Evolutionary conservation across 2,888 invertebrate species (phyloP).

Genomic region (Clistopyga incitator): DNA sequence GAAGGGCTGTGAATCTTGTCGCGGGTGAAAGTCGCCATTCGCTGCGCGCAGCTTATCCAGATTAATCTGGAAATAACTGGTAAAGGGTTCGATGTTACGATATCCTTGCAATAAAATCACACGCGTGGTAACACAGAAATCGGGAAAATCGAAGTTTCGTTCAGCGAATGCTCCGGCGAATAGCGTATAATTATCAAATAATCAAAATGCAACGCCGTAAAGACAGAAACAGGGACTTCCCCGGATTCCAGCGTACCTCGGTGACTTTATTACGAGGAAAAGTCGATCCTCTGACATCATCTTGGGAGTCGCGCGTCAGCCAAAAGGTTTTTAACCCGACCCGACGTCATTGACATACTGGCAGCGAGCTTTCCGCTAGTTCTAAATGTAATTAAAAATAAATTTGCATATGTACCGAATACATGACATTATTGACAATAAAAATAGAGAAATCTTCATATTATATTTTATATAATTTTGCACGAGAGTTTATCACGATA

Average conservation of each 20-base stretch:
- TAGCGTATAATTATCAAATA: not conserved
- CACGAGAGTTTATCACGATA: too few relatives aligned
- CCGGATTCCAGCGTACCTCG: not conserved
- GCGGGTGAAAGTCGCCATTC: conserved; percentile 72
- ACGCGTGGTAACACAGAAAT: conserved; percentile 10
- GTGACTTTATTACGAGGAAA: conserved; percentile 15
- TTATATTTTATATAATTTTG: not conserved
- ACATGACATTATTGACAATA: not conserved
- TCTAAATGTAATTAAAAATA: not conserved
- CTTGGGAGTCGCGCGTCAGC: not conserved
- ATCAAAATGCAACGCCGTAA: not conserved
- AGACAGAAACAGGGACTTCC: not conserved
- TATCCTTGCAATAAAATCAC: too few relatives aligned
- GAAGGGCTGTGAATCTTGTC: conserved; percentile 63
- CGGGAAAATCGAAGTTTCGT: conserved; percentile 2
- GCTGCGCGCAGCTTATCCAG: conserved; percentile 63
- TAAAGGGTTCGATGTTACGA: conserved; percentile 63
- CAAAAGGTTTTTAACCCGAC: conserved; percentile 29
- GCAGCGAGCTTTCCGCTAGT: not conserved
- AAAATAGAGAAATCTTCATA: not conserved
- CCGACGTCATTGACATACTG: not conserved
- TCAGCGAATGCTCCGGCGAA: not conserved
- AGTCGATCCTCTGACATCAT: conserved; percentile 15
- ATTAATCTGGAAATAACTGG: conserved; percentile 73
- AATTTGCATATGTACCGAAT: not conserved